Evolutionary conservation across 2,888 invertebrate genomes (phyloP).

Genomic region (Globia sparganii): DNA sequence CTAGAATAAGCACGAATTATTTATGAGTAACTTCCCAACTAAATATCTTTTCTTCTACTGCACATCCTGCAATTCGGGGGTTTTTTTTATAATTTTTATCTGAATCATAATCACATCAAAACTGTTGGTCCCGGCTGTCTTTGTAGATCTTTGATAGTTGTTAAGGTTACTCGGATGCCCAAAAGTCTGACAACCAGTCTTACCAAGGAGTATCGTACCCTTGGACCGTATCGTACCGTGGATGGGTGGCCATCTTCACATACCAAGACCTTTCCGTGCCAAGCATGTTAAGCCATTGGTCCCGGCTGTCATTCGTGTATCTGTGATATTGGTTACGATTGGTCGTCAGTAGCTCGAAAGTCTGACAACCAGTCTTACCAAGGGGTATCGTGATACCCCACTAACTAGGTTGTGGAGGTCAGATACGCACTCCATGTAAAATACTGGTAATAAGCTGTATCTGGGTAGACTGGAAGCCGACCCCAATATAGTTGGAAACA

Average conservation of each 20-base stretch:
- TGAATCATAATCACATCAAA: no score
- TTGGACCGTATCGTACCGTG: no score
- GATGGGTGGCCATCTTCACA: no score
- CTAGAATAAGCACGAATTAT: neutral
- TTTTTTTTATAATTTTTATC: neutral
- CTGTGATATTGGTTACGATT: no score
- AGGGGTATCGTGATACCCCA: neutral
- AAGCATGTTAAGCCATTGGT: no score
- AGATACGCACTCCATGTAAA: no score
- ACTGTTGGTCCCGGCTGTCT: neutral
- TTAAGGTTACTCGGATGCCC: neutral
- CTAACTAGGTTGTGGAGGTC: neutral
- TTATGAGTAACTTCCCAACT: no score
- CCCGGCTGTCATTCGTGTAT: no score
- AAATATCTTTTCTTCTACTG: neutral
- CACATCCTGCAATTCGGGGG: neutral
- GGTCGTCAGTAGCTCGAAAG: no score
- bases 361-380: neutral
- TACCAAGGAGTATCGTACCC: neutral
- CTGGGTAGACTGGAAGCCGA: neutral
- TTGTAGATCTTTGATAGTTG: neutral
- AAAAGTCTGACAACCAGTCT: neutral
- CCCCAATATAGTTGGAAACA: neutral
- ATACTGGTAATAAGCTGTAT: neutral
- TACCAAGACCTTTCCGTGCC: no score